phyloP scores from a whole-genome alignment of 1,140 invertebrate genomes.

The Leptopilina clavipes region DNA sequence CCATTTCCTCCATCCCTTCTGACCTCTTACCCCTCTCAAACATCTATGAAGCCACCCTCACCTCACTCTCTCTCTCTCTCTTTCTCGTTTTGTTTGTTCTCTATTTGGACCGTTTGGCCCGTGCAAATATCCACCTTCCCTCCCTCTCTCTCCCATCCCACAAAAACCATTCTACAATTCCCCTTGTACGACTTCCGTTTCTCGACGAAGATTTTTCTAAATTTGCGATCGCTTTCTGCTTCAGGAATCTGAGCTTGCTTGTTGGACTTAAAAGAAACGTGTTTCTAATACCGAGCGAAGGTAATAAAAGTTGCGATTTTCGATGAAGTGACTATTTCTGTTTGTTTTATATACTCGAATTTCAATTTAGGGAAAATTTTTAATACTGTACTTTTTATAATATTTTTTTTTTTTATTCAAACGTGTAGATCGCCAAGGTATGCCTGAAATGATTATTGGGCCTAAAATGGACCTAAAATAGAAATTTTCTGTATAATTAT shows the following conservation, averaged over 20 bases:
- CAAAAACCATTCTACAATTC: slow-evolving; percentile 25
- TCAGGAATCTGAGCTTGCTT: slow-evolving; percentile 43
- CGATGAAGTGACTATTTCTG: not conserved
- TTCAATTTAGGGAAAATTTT: too few species aligned
- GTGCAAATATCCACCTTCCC: slow-evolving; percentile 72
- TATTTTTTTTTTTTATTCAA: too few species aligned
- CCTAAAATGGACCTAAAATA: too few species aligned
- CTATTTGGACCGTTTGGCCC: slow-evolving; percentile 73
- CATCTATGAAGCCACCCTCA: slow-evolving; percentile 41
- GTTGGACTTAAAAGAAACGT: not conserved
- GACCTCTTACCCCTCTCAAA: slow-evolving; percentile 53
- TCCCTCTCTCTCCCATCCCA: slow-evolving; percentile 46
- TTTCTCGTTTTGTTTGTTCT: slow-evolving; percentile 69
- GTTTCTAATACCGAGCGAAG: not conserved
- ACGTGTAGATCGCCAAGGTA: too few species aligned
- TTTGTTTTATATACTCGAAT: not conserved
- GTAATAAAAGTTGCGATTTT: slow-evolving; percentile 11
- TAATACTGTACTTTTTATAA: too few species aligned
- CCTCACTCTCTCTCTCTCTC: slow-evolving; percentile 44
- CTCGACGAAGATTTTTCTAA: slow-evolving; percentile 63
- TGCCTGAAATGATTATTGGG: too few species aligned
- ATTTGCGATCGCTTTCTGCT: slow-evolving; percentile 62
- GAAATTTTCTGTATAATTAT: too few species aligned
- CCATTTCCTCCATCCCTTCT: slow-evolving; percentile 74
- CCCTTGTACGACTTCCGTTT: slow-evolving; percentile 46